Evolutionary conservation across 2,113 vertebrate species (phyloP).

Genomic region (Penelope pileata): DNA sequence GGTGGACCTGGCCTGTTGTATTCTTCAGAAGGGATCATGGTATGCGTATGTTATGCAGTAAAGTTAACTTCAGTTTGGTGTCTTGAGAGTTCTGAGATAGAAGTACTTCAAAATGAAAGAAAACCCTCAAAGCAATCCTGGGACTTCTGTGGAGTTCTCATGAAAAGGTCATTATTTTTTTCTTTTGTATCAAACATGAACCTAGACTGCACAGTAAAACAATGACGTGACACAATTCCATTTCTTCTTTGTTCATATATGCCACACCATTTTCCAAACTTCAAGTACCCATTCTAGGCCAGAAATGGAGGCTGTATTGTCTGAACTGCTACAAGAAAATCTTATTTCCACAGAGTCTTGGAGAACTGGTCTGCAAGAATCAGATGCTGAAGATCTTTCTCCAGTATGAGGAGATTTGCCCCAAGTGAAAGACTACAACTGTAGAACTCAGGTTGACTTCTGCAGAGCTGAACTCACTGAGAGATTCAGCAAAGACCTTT

Average conservation of each 20-base stretch:
- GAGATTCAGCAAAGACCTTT: background rate
- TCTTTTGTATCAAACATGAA: background rate
- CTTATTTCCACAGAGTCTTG: background rate
- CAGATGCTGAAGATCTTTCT: background rate
- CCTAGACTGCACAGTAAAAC: background rate
- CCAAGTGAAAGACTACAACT: background rate
- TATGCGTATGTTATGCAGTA: fast-evolving
- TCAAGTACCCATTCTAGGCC: background rate
- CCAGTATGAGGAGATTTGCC: background rate
- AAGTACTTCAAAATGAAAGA: background rate
- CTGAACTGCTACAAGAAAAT: background rate
- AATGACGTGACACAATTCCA: background rate
- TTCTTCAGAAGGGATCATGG: background rate
- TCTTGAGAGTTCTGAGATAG: background rate
- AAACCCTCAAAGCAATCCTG: background rate
- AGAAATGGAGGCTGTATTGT: background rate
- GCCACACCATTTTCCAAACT: background rate
- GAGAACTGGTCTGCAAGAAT: background rate
- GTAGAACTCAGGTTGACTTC: background rate
- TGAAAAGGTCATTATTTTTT: background rate
- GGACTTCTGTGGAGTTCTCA: background rate
- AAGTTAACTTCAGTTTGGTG: background rate
- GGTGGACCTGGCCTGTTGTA: fast-evolving
- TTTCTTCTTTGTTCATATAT: background rate
- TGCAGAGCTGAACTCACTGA: background rate